Base-by-base conservation (phyloP, 2,888 invertebrate species). In the Phaonia tiefii region DNA sequence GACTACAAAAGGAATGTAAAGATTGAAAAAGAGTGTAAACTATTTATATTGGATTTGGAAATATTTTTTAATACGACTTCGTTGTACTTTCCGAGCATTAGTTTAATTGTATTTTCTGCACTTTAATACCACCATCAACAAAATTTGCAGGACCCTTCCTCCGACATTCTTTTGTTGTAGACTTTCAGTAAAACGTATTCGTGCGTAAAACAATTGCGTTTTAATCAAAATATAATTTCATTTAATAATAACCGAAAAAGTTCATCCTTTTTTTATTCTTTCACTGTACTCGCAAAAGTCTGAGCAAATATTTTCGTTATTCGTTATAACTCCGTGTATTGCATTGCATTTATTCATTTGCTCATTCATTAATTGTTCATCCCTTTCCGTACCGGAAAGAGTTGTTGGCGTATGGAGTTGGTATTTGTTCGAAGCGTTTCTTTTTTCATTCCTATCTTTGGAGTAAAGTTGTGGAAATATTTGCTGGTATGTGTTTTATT, bases 101-200 rank as follows among this genome's bases (percentile, higher is more conserved):
- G 31, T 74, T 65, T 72, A 44, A 17, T 65, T 13, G 31, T 20
- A 42, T 69, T 54, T 37, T 54, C 20, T 51, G 13, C 51, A n/a
- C 51, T 26, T 70, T 58, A 60, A 42, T 63, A 17, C 7, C 3
- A 63, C 1, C 42, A 63, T 2, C 42, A 63, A 39, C 22, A 13
- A 42, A 31, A 3, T 31, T 31, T 31, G 31, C 8, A 31, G 31
- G n/a, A n/a, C 31, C 31, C 31, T 31, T 31, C 8, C 8, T 31
- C 3, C 8, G 31, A 3, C 8, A 31, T 31, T 5, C 31, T 31
- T 31, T 31, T 31, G 31, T n/a, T 31, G 31, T 31, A 31, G 8
- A 31, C 4, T 84, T 84, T 84, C 84, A 84, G 84, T 84, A 84
- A 84, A 84, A 84, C 72, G 83, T 80, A 83, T 82, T 84, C 84